Conservation (phyloP, 2,797 vertebrate genomes). For the Aeoliscus strigatus region DNA sequence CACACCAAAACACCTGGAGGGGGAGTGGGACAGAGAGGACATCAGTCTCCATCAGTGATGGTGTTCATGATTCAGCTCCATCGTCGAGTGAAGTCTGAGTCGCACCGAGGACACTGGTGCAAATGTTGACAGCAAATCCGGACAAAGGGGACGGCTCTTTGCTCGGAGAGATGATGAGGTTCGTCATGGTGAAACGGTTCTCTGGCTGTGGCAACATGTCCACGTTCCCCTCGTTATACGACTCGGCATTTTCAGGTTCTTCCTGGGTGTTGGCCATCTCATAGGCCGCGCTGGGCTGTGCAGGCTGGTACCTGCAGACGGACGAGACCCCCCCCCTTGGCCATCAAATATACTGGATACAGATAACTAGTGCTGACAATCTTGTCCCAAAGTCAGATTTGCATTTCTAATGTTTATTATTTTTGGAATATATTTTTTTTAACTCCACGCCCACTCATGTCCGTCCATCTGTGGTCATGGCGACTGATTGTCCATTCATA, state of each 20-base stretch:
- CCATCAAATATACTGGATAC: too few species aligned
- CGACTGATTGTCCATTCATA: too few species aligned
- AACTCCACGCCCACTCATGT: too few species aligned
- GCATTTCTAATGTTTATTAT: too few species aligned
- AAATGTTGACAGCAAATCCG: constrained; percentile 80
- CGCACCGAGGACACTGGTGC: constrained; percentile 83
- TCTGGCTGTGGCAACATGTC: constrained; percentile 75
- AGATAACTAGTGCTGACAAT: too few species aligned
- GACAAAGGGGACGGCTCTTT: constrained; percentile 80
- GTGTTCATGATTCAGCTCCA: too few species aligned
- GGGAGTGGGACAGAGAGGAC: neutral
- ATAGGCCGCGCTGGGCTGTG: constrained; percentile 79
- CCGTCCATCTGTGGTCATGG: too few species aligned
- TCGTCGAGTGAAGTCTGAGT: neutral
- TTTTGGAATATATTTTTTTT: too few species aligned
- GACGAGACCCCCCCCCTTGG: too few species aligned
- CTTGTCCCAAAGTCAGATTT: too few species aligned
- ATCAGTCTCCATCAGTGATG: neutral
- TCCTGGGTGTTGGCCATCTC: constrained; percentile 86
- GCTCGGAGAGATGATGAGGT: constrained; percentile 77
- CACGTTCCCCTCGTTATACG: constrained; percentile 73
- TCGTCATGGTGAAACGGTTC: constrained; percentile 70
- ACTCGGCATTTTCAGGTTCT: constrained; percentile 73
- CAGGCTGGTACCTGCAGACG: constrained; percentile 84
- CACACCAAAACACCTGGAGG: constrained; percentile 81